These are phyloP conservation scores for Eumacrocentrus americanus DNA, from an alignment of 2,888 invertebrate genomes.

Conservation along the genomic window DNA sequence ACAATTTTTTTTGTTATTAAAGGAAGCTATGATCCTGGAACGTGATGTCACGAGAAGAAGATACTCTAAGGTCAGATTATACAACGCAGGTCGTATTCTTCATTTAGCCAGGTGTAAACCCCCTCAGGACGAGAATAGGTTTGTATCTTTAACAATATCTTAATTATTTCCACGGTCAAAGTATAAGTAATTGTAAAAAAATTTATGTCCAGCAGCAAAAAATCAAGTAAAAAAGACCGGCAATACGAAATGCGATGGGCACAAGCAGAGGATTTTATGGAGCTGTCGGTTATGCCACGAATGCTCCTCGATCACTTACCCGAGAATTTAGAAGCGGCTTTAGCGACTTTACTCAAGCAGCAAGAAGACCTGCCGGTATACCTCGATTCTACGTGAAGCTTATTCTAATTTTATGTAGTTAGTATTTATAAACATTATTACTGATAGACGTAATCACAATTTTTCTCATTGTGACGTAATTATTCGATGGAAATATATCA, in stretches of 20 bases:
- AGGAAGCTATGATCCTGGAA: constrained; percentile 73
- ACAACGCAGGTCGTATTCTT: constrained; percentile 80
- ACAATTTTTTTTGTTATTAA: too few species aligned
- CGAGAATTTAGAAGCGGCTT: constrained; percentile 75
- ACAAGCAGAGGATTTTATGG: constrained; percentile 78
- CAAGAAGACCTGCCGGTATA: constrained; percentile 52
- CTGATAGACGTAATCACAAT: neutral
- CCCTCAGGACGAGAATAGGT: constrained; percentile 58
- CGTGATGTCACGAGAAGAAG: constrained; percentile 72
- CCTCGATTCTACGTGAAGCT: constrained; percentile 33
- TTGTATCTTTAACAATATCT: neutral
- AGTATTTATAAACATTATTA: neutral
- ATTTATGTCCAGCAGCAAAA: constrained; percentile 37
- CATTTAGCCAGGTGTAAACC: constrained; percentile 77
- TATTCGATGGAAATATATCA: too few species aligned
- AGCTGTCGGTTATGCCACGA: constrained; percentile 81
- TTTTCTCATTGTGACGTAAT: neutral
- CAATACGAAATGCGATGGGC: constrained; percentile 82
- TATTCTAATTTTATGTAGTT: neutral
- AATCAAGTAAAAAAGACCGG: constrained; percentile 65
- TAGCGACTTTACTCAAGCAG: constrained; percentile 68
- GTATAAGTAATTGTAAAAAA: too few species aligned
- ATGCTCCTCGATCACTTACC: constrained; percentile 89
- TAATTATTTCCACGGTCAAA: neutral
- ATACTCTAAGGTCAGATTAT: constrained; percentile 74